Evolutionary conservation across 2,888 invertebrate genomes (phyloP), one percentile per base, ranked within the genome.

Genomic region (Athrips mouffetella): DNA sequence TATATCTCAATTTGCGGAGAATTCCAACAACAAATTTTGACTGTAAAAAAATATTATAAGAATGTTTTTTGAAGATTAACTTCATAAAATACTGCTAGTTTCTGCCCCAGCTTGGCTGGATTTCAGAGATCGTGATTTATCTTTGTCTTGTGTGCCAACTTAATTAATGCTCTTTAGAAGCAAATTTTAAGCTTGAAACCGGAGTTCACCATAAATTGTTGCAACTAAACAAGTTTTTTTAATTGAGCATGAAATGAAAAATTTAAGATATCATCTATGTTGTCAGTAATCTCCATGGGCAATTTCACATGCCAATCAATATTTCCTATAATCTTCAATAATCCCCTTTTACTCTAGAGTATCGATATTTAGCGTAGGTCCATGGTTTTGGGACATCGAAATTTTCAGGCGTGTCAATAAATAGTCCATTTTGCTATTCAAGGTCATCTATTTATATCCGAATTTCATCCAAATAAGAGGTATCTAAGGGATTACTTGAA

Each of bases 151-250:
- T 40, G 40, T 23, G 40, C 40, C 40, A 40, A 23, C 25, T 23
- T 40, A 25, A 25, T 21, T 23, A 47, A 37, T 10, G 30, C 30
- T 44, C 23, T 45, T 45, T 6, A 25, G 27, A 33, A 45, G 37
- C 21, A 37, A 18, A 21, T 37, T 37, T 37, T 37, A 6, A 44
- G 44, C 18, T 18, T 10, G 20, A 27, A 44, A n/a, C 15, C 30
- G 16, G 7, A 21, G 21, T 21, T 21, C 5, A 18, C 21, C 20
- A 21, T 21, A 11, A 15, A 15, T 33, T 33, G 11, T n/a, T n/a
- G n/a, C n/a, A n/a, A n/a, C n/a, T n/a, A n/a, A 13, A 33, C 13
- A 33, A 7, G 33, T 11, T 33, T 16, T 16, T 7, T 7, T 15
- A 16, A 33, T 8, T 6, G 11, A 31, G 3, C 15, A 1, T 30